These are phyloP conservation scores for Drosophila flavopinicola DNA, from an alignment of 2,888 invertebrate genomes.

Conservation along the genomic window DNA sequence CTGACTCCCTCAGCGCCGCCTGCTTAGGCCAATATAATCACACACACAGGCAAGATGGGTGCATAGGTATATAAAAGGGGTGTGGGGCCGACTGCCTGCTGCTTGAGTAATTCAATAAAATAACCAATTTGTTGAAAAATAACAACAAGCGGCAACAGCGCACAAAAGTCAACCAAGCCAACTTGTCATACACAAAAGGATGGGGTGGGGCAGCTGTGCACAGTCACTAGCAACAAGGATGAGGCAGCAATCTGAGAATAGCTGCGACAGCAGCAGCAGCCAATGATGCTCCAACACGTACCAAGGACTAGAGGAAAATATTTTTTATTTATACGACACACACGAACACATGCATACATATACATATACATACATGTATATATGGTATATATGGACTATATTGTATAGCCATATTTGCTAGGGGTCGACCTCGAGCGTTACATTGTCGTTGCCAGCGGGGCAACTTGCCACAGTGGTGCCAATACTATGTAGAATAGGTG, in stretches of 20 bases:
- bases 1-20: conserved; percentile 24
- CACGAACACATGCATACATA: conserved; percentile 15
- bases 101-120: conserved; percentile 80
- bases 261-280: conserved; percentile 40
- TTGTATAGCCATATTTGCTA: conserved; percentile 67
- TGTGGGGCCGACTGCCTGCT: conserved; percentile 50
- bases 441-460: conserved; percentile 18
- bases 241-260: conserved; percentile 53
- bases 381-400: conserved; percentile 47
- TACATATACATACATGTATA: not conserved
- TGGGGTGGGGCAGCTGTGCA: not conserved
- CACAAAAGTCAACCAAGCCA: conserved; percentile 54
- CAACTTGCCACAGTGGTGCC: conserved; percentile 29
- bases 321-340: conserved; percentile 56
- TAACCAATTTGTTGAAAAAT: conserved; percentile 78
- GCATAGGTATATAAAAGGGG: not conserved
- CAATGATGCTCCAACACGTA: conserved; percentile 67
- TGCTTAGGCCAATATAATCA: conserved; percentile 75
- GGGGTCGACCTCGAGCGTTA: conserved; percentile 22
- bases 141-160: conserved; percentile 71
- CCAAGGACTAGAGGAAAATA: conserved; percentile 71
- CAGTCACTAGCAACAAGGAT: conserved; percentile 10
- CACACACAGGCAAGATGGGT: conserved; percentile 23
- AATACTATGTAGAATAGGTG: not conserved
- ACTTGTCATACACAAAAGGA: conserved; percentile 64